Evolutionary conservation across 2,113 vertebrate genomes (phyloP).

Genomic region (Prunella himalayana): DNA sequence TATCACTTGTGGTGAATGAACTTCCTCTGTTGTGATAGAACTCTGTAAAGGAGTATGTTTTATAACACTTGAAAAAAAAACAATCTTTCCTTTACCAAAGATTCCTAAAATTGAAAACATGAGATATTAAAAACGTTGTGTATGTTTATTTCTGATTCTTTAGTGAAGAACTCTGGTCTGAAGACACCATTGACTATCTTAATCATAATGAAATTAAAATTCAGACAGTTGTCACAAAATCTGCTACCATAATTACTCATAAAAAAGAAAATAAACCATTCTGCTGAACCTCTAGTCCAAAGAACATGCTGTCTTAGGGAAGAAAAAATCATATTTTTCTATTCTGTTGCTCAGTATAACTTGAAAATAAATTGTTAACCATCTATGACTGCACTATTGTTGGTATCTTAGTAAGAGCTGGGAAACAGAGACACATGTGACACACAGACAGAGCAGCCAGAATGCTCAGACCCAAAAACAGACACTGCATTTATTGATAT

Average conservation of each 20-base stretch:
- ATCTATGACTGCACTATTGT: neutral
- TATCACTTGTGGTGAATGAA: neutral
- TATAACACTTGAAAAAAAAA: neutral
- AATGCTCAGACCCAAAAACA: neutral
- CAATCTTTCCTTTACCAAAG: neutral
- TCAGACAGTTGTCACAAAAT: neutral
- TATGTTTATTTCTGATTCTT: neutral
- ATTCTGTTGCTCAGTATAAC: neutral
- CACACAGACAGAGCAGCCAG: neutral
- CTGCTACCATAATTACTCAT: neutral
- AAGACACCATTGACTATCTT: neutral
- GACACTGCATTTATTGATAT: neutral
- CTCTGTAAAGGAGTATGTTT: neutral
- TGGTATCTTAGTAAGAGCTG: neutral
- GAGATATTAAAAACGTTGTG: neutral
- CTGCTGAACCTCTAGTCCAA: neutral
- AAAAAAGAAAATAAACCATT: neutral
- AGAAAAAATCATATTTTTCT: neutral
- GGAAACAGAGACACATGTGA: neutral
- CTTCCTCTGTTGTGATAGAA: constrained; percentile 33
- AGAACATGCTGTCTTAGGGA: neutral
- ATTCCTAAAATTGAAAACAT: neutral
- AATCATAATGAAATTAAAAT: neutral
- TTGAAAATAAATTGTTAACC: neutral
- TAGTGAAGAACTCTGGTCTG: neutral